Evolutionary conservation across 2,888 invertebrate species (phyloP).

Genomic region (Amblyteles armatorius): DNA sequence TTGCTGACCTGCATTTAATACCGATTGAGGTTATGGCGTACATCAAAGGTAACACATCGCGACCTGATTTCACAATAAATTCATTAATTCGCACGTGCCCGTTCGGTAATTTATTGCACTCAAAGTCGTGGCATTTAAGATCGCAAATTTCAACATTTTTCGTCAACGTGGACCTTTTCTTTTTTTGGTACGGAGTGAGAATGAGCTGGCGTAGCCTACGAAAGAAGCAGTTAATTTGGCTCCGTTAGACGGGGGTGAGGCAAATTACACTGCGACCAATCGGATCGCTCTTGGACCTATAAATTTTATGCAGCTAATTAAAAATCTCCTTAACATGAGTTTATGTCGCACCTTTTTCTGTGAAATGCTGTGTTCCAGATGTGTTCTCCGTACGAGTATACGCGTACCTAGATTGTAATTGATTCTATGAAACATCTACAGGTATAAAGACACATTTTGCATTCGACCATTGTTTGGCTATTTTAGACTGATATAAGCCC

Average conservation of each 20-base stretch:
- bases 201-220: too few species aligned
- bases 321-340: neutral
- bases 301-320: neutral
- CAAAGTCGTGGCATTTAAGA: too few species aligned
- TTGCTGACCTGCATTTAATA: neutral
- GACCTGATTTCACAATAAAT: neutral
- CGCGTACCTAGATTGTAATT: too few species aligned
- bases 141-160: too few species aligned
- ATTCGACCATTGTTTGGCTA: too few species aligned
- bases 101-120: neutral
- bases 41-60: constrained; percentile 50
- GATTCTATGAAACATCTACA: too few species aligned
- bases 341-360: neutral
- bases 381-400: neutral
- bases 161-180: too few species aligned
- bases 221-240: too few species aligned
- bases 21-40: constrained; percentile 62
- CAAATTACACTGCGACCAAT: constrained; percentile 16
- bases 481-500: neutral
- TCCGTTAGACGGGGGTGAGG: neutral
- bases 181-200: too few species aligned
- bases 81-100: neutral
- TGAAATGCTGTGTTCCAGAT: neutral
- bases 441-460: too few species aligned
- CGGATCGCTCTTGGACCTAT: neutral